phyloP scores from a whole-genome alignment of 2,113 vertebrate genomes.

The Hippocampus comes region DNA sequence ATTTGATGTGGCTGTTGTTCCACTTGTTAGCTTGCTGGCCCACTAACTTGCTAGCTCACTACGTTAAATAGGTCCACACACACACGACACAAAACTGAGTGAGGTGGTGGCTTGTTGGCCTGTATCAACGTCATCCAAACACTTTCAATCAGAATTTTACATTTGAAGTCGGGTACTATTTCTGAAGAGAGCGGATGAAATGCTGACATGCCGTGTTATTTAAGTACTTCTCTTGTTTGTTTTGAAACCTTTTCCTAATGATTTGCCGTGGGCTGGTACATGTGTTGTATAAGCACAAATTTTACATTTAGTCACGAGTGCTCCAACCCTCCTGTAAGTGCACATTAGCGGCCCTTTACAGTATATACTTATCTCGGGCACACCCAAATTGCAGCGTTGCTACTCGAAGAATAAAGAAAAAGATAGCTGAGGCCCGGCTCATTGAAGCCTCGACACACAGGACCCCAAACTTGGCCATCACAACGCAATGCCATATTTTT shows the following conservation, averaged over 20 bases:
- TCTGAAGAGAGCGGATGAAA: not conserved
- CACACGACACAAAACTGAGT: too few relatives aligned
- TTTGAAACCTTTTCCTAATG: slow-evolving; percentile 36
- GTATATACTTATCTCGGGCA: slow-evolving; percentile 73
- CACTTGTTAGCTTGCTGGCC: too few relatives aligned
- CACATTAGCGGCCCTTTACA: slow-evolving; percentile 71
- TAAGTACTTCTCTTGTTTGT: not conserved
- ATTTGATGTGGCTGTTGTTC: too few relatives aligned
- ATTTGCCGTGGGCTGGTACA: slow-evolving; percentile 59
- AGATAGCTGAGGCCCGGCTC: slow-evolving; percentile 49
- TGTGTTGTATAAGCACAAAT: slow-evolving; percentile 70
- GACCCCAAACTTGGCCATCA: not conserved
- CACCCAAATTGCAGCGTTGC: slow-evolving; percentile 69
- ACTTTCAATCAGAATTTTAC: not conserved
- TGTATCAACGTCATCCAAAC: too few relatives aligned
- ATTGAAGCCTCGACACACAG: slow-evolving; percentile 33
- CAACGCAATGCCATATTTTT: too few relatives aligned
- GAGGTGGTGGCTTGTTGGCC: too few relatives aligned
- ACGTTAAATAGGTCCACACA: too few relatives aligned
- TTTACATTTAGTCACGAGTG: slow-evolving; percentile 68
- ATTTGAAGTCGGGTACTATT: not conserved
- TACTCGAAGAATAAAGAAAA: slow-evolving; percentile 61
- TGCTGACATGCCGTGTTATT: not conserved
- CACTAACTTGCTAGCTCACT: too few relatives aligned
- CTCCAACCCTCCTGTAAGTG: slow-evolving; percentile 64